A percentile compares a stretch with the other conserved stretches of the same genome.
These are phyloP conservation scores for Cossypha heuglini DNA, from an alignment of 2,797 vertebrate genomes.

Conservation along the genomic window DNA sequence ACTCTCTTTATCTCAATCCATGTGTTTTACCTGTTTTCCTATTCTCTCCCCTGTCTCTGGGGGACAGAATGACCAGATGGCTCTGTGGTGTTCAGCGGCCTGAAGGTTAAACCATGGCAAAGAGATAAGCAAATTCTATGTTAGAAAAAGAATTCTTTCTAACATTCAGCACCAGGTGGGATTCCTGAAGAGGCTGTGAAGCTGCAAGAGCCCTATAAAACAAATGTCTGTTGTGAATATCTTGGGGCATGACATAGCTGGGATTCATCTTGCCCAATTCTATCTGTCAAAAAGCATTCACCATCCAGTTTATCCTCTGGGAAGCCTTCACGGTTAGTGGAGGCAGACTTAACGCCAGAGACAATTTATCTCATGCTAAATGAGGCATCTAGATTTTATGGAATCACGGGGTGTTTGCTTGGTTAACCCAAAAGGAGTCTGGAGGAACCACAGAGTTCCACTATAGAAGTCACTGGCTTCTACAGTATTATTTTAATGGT, in stretches of 20 bases:
- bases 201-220: not conserved
- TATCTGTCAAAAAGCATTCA: not conserved
- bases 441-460: not conserved
- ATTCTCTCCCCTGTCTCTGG: not conserved
- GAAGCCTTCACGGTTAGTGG: not conserved
- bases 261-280: not conserved
- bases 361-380: not conserved
- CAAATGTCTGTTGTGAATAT: not conserved
- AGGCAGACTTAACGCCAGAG: not conserved
- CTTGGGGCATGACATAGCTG: not conserved
- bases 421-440: not conserved
- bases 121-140: not conserved
- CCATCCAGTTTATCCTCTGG: not conserved
- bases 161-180: not conserved
- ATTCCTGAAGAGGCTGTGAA: not conserved
- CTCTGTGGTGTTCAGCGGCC: not conserved
- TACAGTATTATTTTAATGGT: not conserved
- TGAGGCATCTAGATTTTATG: not conserved
- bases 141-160: not conserved
- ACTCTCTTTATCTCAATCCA: not conserved
- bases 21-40: rapidly evolving
- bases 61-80: not conserved
- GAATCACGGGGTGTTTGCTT: rapidly evolving
- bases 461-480: not conserved
- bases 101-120: not conserved